Conservation (phyloP, 2,113 vertebrate species). For the Ondatra zibethicus region DNA sequence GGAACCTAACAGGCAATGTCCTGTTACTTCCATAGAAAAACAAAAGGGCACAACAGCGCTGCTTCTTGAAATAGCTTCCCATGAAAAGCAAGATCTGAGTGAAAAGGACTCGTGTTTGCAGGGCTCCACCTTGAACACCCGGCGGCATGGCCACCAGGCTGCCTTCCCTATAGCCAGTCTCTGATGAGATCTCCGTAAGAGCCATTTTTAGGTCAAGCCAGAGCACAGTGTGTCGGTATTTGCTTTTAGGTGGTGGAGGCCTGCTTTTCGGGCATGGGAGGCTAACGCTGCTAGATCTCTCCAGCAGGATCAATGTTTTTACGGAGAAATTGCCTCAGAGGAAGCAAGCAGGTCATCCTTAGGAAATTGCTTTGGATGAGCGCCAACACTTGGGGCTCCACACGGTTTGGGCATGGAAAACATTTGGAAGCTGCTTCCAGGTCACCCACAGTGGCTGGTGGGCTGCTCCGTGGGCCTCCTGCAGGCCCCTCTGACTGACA, state of each 20-base stretch:
- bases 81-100: constrained; percentile 47
- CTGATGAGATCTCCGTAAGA: not conserved
- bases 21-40: constrained; percentile 19
- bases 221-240: not conserved
- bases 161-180: not conserved
- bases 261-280: not conserved
- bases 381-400: constrained; percentile 59
- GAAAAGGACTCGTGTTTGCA: not conserved
- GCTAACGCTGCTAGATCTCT: not conserved
- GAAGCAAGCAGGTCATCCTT: constrained; percentile 59
- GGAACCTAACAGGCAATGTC: not conserved
- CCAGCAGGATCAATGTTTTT: constrained; percentile 35
- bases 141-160: not conserved
- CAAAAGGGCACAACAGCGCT: not conserved
- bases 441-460: constrained; percentile 34
- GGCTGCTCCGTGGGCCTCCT: not conserved
- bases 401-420: constrained; percentile 60
- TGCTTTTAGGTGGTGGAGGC: not conserved
- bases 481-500: not conserved
- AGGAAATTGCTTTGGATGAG: constrained; percentile 59
- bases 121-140: not conserved
- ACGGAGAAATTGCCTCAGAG: not conserved
- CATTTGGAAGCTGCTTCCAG: constrained; percentile 56
- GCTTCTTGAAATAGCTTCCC: not conserved
- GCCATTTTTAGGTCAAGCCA: constrained; percentile 26